Percentiles rank a stretch among this genome's conserved stretches.
Evolutionary conservation across 2,888 invertebrate species (phyloP).

Genomic region (Hipparchia semele): DNA sequence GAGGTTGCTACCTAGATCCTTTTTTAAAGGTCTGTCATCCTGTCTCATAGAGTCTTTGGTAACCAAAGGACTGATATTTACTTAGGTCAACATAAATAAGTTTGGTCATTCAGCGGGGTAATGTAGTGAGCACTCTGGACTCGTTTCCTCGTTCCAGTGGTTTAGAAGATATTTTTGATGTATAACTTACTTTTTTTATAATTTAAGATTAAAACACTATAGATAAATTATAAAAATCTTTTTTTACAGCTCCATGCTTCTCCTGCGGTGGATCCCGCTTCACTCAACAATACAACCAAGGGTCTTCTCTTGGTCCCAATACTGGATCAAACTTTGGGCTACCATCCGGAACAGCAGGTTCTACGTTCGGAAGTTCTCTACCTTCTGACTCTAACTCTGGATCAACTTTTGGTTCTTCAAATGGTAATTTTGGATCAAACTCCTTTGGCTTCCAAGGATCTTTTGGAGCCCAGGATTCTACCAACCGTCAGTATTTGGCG

Average conservation of each 20-base stretch:
- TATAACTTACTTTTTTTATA: no score
- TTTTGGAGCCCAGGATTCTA: constrained; percentile 45
- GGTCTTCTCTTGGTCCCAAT: constrained; percentile 21
- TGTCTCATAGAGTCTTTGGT: no score
- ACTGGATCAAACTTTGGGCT: constrained; percentile 22
- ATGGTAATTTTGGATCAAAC: constrained; percentile 28
- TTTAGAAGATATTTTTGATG: no score
- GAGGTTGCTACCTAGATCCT: no score
- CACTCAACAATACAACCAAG: constrained; percentile 42
- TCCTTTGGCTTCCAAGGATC: constrained; percentile 2
- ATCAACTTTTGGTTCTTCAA: constrained; percentile 22
- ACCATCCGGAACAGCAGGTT: not conserved
- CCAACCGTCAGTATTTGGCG: constrained; percentile 67
- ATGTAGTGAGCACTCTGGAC: no score
- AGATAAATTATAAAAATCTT: not conserved
- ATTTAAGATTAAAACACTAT: no score
- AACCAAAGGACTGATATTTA: no score
- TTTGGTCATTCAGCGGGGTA: no score
- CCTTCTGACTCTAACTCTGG: constrained; percentile 18
- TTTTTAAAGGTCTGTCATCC: no score
- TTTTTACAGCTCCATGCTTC: constrained; percentile 37
- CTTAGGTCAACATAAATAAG: no score
- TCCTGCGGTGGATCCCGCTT: constrained; percentile 33
- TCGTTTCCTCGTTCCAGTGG: no score
- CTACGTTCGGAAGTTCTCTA: constrained; percentile 1